Evolutionary conservation across 2,113 vertebrate genomes (phyloP).

Genomic region (Nanorana parkeri): DNA sequence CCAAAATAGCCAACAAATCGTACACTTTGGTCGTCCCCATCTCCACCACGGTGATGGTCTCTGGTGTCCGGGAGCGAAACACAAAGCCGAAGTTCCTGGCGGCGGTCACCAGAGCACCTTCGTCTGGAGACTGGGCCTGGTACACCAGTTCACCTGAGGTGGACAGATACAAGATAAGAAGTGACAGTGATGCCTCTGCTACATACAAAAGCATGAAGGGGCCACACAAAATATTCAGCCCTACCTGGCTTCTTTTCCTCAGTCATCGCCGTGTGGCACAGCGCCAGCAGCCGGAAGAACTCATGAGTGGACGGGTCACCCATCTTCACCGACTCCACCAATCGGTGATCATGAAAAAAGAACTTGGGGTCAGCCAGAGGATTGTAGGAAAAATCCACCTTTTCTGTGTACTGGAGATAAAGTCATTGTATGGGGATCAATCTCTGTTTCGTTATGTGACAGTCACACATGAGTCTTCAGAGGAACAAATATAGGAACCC

Average conservation of each 20-base stretch:
- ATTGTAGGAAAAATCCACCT: conserved; percentile 89
- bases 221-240: conserved; percentile 14
- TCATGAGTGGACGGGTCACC: conserved; percentile 68
- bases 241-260: conserved; percentile 91
- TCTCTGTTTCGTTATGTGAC: neutral
- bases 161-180: neutral
- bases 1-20: conserved; percentile 87
- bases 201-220: neutral
- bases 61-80: conserved; percentile 86
- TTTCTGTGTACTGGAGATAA: conserved; percentile 77
- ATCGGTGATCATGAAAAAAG: conserved; percentile 84
- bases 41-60: conserved; percentile 83
- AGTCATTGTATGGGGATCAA: neutral
- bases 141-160: conserved; percentile 83
- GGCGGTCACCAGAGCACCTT: conserved; percentile 92
- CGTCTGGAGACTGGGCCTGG: conserved; percentile 96
- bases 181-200: neutral
- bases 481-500: too few relatives aligned
- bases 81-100: conserved; percentile 95
- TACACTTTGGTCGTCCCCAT: conserved; percentile 82
- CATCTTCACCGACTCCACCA: conserved; percentile 80
- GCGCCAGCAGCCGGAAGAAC: conserved; percentile 90
- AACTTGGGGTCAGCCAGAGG: conserved; percentile 85
- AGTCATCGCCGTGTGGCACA: conserved; percentile 94
- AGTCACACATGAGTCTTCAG: neutral